Evolutionary conservation across 2,797 vertebrate genomes (phyloP).

Genomic region (Picus viridis): DNA sequence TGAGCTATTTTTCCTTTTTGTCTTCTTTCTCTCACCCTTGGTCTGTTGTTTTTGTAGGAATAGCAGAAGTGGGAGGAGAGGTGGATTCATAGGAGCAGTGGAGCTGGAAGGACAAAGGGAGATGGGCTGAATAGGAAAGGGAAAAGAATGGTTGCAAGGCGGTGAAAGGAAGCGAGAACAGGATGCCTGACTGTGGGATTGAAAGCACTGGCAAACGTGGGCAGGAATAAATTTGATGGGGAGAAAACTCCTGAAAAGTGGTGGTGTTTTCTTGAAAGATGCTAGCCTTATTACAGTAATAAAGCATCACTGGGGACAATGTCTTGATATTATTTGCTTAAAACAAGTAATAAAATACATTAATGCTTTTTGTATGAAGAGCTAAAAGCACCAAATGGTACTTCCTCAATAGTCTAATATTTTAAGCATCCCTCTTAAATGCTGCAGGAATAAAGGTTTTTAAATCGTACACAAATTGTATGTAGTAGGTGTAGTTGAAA

Average conservation of each 20-base stretch:
- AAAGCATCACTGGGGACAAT: background rate
- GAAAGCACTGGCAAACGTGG: background rate
- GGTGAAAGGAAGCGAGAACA: conserved; percentile 24
- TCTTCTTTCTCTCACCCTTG: background rate
- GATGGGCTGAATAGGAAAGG: conserved; percentile 17
- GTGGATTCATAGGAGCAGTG: background rate
- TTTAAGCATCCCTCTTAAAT: conserved; percentile 11
- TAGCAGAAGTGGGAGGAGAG: conserved; percentile 21
- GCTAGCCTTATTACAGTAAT: background rate
- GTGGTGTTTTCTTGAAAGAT: background rate
- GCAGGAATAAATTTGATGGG: background rate
- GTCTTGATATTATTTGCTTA: background rate
- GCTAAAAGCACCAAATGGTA: background rate
- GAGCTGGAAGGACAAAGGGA: conserved; percentile 24
- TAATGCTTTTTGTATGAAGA: background rate
- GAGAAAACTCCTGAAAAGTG: background rate
- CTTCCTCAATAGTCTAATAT: background rate
- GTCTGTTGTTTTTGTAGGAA: background rate
- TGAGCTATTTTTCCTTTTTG: background rate
- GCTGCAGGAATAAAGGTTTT: background rate
- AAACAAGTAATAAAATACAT: background rate
- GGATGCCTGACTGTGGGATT: background rate
- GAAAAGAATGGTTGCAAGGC: background rate
- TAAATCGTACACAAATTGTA: background rate
- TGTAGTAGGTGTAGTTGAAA: background rate